Conservation (phyloP, 2,888 invertebrate species). For the Acleris literana region DNA sequence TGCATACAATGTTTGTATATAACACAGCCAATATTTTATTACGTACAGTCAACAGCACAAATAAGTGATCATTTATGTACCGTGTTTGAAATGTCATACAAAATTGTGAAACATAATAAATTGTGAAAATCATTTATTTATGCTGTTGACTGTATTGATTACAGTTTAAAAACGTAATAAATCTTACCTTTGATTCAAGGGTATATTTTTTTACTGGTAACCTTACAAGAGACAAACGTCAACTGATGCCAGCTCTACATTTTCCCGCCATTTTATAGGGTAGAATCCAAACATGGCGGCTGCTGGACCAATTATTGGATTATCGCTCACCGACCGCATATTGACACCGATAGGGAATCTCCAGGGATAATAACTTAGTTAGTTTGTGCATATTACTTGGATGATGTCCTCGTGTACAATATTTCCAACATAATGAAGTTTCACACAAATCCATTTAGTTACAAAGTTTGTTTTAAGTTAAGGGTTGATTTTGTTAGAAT, state of each 20-base stretch:
- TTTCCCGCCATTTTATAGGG: slow-evolving; percentile 68
- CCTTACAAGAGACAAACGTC: slow-evolving; percentile 54
- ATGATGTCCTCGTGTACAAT: slow-evolving; percentile 15
- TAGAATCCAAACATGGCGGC: slow-evolving; percentile 51
- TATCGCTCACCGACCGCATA: slow-evolving; percentile 72
- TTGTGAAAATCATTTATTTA: too few species aligned
- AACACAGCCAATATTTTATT: too few species aligned
- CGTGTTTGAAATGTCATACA: too few species aligned
- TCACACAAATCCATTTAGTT: slow-evolving; percentile 17
- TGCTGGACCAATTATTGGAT: slow-evolving; percentile 72
- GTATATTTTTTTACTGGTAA: slow-evolving; percentile 53
- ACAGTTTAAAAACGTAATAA: slow-evolving; percentile 4
- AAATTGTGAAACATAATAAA: too few species aligned
- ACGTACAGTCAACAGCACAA: too few species aligned
- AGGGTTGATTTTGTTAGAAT: background rate
- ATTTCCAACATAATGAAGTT: slow-evolving; percentile 33
- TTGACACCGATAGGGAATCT: slow-evolving; percentile 59
- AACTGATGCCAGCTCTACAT: slow-evolving; percentile 61
- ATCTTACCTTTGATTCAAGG: slow-evolving; percentile 47
- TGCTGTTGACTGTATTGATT: too few species aligned
- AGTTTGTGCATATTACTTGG: slow-evolving; percentile 46
- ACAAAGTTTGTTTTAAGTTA: background rate
- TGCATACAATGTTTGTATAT: too few species aligned
- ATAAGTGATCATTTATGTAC: too few species aligned
- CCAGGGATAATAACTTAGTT: slow-evolving; percentile 72